A percentile compares a stretch with the other conserved stretches of the same genome.
Evolutionary conservation across 2,797 vertebrate species (phyloP).

Genomic region (Labroides dimidiatus): DNA sequence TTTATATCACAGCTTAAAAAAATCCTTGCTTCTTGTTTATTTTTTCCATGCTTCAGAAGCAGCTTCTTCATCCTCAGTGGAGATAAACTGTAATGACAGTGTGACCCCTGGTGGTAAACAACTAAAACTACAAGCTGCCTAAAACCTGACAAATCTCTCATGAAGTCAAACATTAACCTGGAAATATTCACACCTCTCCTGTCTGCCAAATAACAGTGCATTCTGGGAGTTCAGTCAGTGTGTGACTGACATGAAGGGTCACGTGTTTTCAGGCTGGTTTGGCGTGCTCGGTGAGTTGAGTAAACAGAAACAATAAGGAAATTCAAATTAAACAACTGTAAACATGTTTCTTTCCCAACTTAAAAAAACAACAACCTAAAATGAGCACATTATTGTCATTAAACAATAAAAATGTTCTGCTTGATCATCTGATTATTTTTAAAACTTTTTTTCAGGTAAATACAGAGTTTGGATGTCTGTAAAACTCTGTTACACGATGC

Average conservation of each 20-base stretch:
- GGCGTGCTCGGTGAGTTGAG: background rate
- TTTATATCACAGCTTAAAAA: too few relatives aligned
- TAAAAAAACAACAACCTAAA: too few relatives aligned
- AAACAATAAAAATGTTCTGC: too few relatives aligned
- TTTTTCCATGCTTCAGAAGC: too few relatives aligned
- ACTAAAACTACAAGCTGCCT: constrained; percentile 6
- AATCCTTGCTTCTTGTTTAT: too few relatives aligned
- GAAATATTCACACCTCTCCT: background rate
- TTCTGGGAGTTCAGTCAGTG: constrained; percentile 12
- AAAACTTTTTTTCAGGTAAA: too few relatives aligned
- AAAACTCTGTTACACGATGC: too few relatives aligned
- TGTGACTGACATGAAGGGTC: background rate
- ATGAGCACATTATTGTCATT: too few relatives aligned
- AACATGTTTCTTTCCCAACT: too few relatives aligned
- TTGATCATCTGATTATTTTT: too few relatives aligned
- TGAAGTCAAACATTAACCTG: background rate
- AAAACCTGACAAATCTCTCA: background rate
- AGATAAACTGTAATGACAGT: constrained; percentile 3
- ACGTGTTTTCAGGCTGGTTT: background rate
- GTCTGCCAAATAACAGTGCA: constrained; percentile 19
- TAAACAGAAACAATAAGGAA: background rate
- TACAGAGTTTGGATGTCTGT: too few relatives aligned
- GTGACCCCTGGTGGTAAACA: constrained; percentile 56
- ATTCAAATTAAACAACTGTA: too few relatives aligned
- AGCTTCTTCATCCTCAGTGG: background rate